A percentile compares a stretch with the other conserved stretches of the same genome.
These are phyloP conservation scores for Ctenochaetus hawaiiensis DNA, from an alignment of 2,797 vertebrate species.

Conservation along the genomic window DNA sequence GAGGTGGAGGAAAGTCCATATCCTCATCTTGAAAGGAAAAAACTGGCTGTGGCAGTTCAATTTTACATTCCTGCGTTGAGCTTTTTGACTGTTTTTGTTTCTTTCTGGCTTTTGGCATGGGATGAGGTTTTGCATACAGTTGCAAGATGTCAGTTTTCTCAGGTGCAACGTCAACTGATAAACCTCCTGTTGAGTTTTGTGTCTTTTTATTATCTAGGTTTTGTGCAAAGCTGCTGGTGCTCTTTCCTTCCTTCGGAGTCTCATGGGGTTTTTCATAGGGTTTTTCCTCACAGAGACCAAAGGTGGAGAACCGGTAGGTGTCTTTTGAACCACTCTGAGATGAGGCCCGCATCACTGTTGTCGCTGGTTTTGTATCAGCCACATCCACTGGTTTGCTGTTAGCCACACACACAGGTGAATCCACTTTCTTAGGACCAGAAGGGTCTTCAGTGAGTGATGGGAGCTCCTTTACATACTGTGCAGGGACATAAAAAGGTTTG, in stretches of 20 bases:
- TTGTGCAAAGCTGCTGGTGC: neutral
- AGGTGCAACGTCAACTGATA: conserved; percentile 8
- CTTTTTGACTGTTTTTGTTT: neutral
- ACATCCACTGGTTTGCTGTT: conserved; percentile 9
- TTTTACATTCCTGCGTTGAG: neutral
- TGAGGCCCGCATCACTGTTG: neutral
- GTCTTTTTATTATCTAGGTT: conserved; percentile 1
- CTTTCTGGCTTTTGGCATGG: conserved; percentile 13
- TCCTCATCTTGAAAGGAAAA: neutral
- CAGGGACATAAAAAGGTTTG: conserved; percentile 93
- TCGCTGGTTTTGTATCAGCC: neutral
- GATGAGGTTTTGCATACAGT: conserved; percentile 34
- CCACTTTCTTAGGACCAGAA: neutral
- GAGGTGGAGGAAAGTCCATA: conserved; percentile 47
- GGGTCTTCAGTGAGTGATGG: neutral
- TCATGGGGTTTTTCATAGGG: conserved; percentile 30
- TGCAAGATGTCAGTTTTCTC: neutral
- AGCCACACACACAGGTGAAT: conserved; percentile 7
- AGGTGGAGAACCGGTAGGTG: conserved; percentile 67
- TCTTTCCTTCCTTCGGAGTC: neutral
- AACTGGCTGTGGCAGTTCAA: neutral
- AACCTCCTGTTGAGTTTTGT: neutral
- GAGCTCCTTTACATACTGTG: conserved; percentile 91
- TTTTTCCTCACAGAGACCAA: conserved; percentile 61
- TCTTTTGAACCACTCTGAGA: conserved; percentile 31